These are phyloP conservation scores for Blera fallax DNA, from an alignment of 2,888 invertebrate genomes.

Conservation along the genomic window DNA sequence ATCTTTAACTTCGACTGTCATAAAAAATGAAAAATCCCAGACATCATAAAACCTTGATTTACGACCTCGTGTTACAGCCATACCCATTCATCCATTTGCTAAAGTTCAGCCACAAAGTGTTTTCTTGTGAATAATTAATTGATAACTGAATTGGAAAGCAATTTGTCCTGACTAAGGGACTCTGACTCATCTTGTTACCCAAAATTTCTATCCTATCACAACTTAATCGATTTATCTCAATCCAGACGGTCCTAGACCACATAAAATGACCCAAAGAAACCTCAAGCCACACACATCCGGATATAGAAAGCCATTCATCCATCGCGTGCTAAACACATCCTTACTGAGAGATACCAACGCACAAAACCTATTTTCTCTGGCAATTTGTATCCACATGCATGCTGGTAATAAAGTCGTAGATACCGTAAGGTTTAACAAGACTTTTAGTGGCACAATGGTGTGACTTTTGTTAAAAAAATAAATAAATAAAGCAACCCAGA, in stretches of 20 bases:
- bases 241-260: neutral
- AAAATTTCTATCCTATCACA: neutral
- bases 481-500: too few species aligned
- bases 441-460: neutral
- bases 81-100: neutral
- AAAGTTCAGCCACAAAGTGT: slow-evolving; percentile 24
- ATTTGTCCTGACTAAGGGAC: slow-evolving; percentile 15
- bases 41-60: slow-evolving; percentile 9
- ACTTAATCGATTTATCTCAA: slow-evolving; percentile 18
- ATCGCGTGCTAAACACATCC: neutral
- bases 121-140: slow-evolving; percentile 55
- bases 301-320: neutral
- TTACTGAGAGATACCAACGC: neutral
- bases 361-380: neutral
- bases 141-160: slow-evolving; percentile 24
- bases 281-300: neutral
- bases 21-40: neutral
- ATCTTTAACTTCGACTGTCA: neutral
- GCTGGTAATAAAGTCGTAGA: neutral
- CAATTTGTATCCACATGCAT: neutral
- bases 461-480: neutral
- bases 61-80: neutral
- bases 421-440: neutral
- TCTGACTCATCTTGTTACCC: neutral
- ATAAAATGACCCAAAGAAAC: neutral